A percentile compares a stretch with the other conserved stretches of the same genome.
Conservation (phyloP, 1,140 invertebrate species). For the Macrostomum lignano region DNA sequence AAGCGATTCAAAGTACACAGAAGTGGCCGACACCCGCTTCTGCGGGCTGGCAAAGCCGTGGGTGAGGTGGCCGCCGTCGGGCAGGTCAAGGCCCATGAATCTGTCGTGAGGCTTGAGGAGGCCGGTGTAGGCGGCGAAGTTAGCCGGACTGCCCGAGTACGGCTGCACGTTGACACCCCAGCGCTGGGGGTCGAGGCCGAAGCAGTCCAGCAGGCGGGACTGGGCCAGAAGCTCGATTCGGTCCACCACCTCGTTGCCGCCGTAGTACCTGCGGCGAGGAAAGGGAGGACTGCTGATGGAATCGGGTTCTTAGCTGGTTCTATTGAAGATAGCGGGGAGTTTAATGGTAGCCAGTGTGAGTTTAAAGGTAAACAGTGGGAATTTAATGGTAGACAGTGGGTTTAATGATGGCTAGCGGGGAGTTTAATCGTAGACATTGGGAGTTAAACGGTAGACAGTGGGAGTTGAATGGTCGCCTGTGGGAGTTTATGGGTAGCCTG, state of each 20-base stretch:
- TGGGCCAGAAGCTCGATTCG: constrained; percentile 63
- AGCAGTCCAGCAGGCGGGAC: constrained; percentile 53
- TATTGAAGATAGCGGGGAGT: no score
- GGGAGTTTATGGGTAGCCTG: no score
- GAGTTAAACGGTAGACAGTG: no score
- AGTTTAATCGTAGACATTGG: no score
- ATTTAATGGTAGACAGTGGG: no score
- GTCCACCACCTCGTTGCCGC: constrained; percentile 85
- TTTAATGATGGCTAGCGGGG: no score
- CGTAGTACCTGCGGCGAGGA: no score
- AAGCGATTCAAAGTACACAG: constrained; percentile 82
- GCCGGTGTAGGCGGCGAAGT: constrained; percentile 43
- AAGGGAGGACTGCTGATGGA: no score
- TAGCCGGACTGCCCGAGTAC: constrained; percentile 75
- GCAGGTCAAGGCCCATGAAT: constrained; percentile 68
- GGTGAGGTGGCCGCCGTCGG: constrained; percentile 62
- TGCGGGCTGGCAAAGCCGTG: constrained; percentile 58
- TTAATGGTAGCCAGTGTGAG: no score
- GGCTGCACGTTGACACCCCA: constrained; percentile 93
- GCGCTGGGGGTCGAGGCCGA: constrained; percentile 44
- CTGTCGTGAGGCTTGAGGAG: constrained; percentile 46
- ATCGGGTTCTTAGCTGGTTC: no score
- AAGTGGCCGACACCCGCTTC: constrained; percentile 70
- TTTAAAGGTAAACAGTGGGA: no score
- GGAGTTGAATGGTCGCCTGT: no score